Evolutionary conservation across 2,113 vertebrate species (phyloP).

Genomic region (Todiramphus chloris): DNA sequence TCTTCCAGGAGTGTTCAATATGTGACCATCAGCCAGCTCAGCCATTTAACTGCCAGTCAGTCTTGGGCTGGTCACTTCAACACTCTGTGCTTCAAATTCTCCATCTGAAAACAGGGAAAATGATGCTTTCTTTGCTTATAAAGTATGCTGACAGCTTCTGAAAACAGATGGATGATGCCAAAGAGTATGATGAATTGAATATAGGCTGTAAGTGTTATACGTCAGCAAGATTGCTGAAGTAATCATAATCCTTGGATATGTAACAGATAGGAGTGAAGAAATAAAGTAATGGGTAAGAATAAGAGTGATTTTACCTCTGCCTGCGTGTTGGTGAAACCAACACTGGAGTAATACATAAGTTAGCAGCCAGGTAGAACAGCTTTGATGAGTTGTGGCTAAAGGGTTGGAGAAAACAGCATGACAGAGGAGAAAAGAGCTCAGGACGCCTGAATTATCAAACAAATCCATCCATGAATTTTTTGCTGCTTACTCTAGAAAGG

Average conservation of each 20-base stretch:
- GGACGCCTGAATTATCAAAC: neutral
- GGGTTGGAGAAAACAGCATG: neutral
- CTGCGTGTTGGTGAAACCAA: neutral
- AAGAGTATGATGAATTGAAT: neutral
- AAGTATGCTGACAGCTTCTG: neutral
- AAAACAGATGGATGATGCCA: neutral
- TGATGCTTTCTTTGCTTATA: neutral
- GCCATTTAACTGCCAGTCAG: neutral
- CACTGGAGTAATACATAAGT: neutral
- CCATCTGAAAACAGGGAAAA: neutral
- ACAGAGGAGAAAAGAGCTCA: neutral
- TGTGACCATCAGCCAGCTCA: neutral
- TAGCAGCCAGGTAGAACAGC: neutral
- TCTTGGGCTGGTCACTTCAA: neutral
- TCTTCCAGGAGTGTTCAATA: neutral
- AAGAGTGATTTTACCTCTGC: neutral
- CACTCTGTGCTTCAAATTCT: neutral
- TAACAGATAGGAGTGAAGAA: neutral
- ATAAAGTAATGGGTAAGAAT: neutral
- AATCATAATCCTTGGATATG: neutral
- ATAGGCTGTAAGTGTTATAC: neutral
- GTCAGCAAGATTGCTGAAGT: neutral
- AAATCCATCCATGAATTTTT: neutral
- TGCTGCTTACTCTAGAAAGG: neutral
- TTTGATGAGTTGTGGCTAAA: neutral